Percentiles rank a stretch among this genome's conserved stretches.
phyloP scores from a whole-genome alignment of 2,113 vertebrate genomes.

The Ramphastos sulfuratus region DNA sequence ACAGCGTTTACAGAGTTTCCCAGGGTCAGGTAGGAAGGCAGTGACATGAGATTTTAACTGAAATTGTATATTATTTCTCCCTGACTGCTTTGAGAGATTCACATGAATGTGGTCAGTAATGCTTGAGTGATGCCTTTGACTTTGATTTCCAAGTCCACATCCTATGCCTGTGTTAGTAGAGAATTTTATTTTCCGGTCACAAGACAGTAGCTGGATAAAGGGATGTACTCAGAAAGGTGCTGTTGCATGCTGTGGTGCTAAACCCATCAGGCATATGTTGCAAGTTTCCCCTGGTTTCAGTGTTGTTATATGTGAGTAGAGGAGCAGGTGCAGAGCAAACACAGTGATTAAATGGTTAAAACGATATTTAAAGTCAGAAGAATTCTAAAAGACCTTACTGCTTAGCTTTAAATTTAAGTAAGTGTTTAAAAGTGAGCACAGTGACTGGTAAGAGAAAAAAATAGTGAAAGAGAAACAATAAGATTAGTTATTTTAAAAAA shows the following conservation, averaged over 20 bases:
- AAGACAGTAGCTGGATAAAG: not conserved
- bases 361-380: not conserved
- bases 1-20: not conserved
- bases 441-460: not conserved
- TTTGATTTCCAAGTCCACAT: not conserved
- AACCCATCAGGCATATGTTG: not conserved
- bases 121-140: not conserved
- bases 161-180: not conserved
- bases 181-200: not conserved
- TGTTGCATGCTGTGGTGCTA: not conserved
- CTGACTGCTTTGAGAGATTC: not conserved
- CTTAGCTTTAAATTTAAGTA: not conserved
- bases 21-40: accelerated
- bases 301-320: not conserved
- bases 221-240: not conserved
- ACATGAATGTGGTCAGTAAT: not conserved
- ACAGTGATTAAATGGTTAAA: not conserved
- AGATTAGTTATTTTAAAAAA: not conserved
- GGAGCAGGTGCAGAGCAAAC: not conserved
- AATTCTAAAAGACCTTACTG: not conserved
- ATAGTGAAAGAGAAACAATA: not conserved
- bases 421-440: not conserved
- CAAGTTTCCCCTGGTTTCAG: not conserved
- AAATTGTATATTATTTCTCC: not conserved
- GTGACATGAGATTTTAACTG: not conserved